Conservation (phyloP, 2,797 vertebrate genomes). For the Selene dorsalis region DNA sequence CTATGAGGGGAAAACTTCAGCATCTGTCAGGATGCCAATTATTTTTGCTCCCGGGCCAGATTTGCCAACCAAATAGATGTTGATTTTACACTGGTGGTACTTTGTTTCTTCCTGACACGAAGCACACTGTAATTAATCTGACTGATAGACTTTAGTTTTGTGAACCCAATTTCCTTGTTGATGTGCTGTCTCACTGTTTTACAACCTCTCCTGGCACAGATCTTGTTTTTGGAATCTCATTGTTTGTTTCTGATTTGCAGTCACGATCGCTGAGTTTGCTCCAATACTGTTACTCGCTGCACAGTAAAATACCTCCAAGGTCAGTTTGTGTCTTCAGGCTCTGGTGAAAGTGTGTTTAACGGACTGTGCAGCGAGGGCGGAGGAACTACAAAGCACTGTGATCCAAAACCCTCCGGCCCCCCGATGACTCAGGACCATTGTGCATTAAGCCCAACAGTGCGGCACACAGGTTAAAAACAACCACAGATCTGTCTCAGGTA, state of each 20-base stretch:
- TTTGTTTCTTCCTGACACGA: neutral
- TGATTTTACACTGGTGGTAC: neutral
- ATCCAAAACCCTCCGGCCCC: constrained; percentile 10
- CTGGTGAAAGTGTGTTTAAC: neutral
- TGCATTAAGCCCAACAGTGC: constrained; percentile 16
- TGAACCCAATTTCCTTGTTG: neutral
- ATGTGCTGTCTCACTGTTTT: neutral
- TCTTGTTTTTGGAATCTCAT: neutral
- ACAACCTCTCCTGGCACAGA: neutral
- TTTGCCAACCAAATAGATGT: no score
- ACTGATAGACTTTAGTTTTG: neutral
- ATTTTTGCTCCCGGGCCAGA: no score
- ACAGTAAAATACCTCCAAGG: neutral
- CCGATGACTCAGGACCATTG: constrained; percentile 16
- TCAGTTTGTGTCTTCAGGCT: constrained; percentile 3
- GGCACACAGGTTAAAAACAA: constrained; percentile 36
- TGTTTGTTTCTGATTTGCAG: constrained; percentile 11
- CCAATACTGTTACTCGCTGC: neutral
- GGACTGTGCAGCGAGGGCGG: neutral
- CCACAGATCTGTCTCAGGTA: constrained; percentile 42
- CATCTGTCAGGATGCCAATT: no score
- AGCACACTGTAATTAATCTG: neutral
- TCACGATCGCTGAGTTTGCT: neutral
- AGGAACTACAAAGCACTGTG: constrained; percentile 9
- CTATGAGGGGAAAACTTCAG: neutral